Evolutionary conservation across 1,140 invertebrate genomes (phyloP).

Genomic region (Solen grandis): DNA sequence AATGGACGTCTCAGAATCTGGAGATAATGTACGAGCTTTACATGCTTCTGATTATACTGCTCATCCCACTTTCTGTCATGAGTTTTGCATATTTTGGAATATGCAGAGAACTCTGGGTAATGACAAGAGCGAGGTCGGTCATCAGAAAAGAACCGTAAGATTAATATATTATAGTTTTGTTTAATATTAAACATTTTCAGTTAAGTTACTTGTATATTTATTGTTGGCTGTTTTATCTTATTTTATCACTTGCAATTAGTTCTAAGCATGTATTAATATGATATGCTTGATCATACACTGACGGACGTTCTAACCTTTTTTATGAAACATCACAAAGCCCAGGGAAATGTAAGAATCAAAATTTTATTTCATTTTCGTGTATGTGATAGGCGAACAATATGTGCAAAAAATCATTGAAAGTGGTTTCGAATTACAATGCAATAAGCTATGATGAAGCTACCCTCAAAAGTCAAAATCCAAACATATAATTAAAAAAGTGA

Average conservation of each 20-base stretch:
- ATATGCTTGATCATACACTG: background rate
- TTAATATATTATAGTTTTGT: background rate
- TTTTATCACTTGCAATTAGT: background rate
- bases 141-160: constrained; percentile 66
- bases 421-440: too few species aligned
- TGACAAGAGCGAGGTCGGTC: constrained; percentile 66
- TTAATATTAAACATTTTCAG: background rate
- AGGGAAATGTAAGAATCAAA: too few species aligned
- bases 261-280: background rate
- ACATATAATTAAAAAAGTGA: too few species aligned
- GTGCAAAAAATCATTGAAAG: too few species aligned
- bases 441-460: too few species aligned
- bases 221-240: background rate
- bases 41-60: constrained; percentile 85
- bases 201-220: too few species aligned
- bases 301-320: background rate
- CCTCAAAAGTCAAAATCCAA: too few species aligned
- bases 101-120: constrained; percentile 85
- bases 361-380: too few species aligned
- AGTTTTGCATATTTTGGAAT: constrained; percentile 86
- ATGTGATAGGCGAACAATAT: too few species aligned
- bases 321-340: background rate
- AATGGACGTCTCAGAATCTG: constrained; percentile 81
- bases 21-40: constrained; percentile 86
- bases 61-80: constrained; percentile 86